Evolutionary conservation across 2,113 vertebrate genomes (phyloP), one percentile per base, ranked within the genome.

Genomic region (Alethe diademata): DNA sequence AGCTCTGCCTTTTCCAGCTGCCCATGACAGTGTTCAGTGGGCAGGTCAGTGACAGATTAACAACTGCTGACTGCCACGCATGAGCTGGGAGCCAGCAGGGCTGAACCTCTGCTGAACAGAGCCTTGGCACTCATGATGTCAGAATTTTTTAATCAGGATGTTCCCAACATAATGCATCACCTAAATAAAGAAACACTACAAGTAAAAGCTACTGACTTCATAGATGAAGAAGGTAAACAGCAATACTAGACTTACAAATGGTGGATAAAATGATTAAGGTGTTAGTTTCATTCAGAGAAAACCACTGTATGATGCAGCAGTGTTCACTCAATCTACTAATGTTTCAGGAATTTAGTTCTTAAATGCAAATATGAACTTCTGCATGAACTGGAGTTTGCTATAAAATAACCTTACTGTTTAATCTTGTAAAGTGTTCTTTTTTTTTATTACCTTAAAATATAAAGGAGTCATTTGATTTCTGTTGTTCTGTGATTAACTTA

Each of bases 21-120:
- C 16, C 3, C 1, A 4, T 47, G 54, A 4, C 11, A 31, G 19
- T 0, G 45, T 14, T 47, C 50, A 56, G 18, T 7, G 35, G 47
- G 57, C 70, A 70, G 50, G 24, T 23, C 31, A 33, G 45, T 2
- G 16, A 35, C 3, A 36, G 22, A 61, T 12, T 16, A 31, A 47
- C 29, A 50, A 0, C n/a, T 80, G n/a, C 91, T 78, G 74, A 14
- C 17, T 53, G 38, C 45, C 54, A n/a, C 1, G 0, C 7, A 1
- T 3, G 45, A 57, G n/a, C 78, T 58, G 51, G n/a, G 56, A 66
- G 57, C 18, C 69, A 26, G 6, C 35, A 19, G 29, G 29, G 42
- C 20, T 26, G 64, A 19, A 29, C 29, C 40, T 58, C 51, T 48
- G 31, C 36, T 73, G 38, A 54, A 23, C n/a, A 66, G 36, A 48